These are phyloP conservation scores for Coracopsis vasa DNA, from an alignment of 2,113 vertebrate genomes.

Conservation along the genomic window DNA sequence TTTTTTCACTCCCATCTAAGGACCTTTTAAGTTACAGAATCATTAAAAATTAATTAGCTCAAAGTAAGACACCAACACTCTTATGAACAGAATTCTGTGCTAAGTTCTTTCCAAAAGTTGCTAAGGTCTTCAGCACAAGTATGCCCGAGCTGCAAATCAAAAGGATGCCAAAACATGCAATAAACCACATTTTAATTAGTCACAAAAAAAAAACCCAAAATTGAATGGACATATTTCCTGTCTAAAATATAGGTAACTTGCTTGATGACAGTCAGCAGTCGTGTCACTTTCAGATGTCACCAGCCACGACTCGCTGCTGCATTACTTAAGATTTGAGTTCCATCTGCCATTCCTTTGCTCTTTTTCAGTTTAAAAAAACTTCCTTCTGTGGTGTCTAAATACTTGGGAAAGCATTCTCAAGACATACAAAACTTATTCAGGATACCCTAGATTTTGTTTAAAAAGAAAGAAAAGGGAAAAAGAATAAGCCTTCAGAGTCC, in stretches of 20 bases:
- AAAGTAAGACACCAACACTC: background rate
- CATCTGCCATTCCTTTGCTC: background rate
- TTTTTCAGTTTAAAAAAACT: background rate
- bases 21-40: background rate
- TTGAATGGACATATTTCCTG: background rate
- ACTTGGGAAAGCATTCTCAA: background rate
- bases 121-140: background rate
- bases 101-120: background rate
- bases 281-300: background rate
- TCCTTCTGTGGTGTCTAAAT: background rate
- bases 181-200: background rate
- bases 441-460: background rate
- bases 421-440: background rate
- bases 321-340: background rate
- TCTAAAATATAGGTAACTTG: background rate
- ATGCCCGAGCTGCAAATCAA: background rate
- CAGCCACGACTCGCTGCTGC: background rate
- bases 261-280: background rate
- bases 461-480: background rate
- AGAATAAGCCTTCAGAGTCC: background rate
- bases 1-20: background rate
- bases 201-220: fast-evolving
- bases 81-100: background rate
- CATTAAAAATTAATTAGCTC: background rate
- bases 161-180: background rate